phyloP scores from a whole-genome alignment of 2,113 vertebrate genomes.

The Phylloscopus trochilus region DNA sequence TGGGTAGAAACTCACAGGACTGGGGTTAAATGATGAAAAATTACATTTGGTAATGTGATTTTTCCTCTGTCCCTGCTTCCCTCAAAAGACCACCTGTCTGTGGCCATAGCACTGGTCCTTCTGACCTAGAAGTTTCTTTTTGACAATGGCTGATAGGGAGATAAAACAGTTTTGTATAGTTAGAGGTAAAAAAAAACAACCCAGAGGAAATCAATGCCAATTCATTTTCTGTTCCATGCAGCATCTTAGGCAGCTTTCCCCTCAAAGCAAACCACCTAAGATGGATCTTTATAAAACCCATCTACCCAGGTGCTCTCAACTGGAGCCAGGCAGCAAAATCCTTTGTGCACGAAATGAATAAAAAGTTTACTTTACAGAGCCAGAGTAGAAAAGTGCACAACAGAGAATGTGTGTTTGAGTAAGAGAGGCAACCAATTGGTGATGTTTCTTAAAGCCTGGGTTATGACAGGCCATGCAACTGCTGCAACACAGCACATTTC shows the following conservation, averaged over 20 bases:
- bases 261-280: neutral
- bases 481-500: neutral
- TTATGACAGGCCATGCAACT: neutral
- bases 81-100: neutral
- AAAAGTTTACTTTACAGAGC: neutral
- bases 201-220: neutral
- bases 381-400: neutral
- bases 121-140: neutral
- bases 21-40: neutral
- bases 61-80: neutral
- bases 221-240: neutral
- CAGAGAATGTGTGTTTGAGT: neutral
- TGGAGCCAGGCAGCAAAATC: neutral
- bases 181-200: neutral
- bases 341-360: neutral
- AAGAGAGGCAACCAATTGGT: neutral
- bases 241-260: neutral
- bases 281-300: neutral
- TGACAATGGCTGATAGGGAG: neutral
- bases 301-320: neutral
- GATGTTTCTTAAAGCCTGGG: neutral
- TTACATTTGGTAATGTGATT: neutral
- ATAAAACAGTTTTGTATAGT: neutral
- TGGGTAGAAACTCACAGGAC: neutral
- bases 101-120: neutral